phyloP scores from a whole-genome alignment of 2,888 invertebrate genomes.

The Sepioteuthis lessoniana region DNA sequence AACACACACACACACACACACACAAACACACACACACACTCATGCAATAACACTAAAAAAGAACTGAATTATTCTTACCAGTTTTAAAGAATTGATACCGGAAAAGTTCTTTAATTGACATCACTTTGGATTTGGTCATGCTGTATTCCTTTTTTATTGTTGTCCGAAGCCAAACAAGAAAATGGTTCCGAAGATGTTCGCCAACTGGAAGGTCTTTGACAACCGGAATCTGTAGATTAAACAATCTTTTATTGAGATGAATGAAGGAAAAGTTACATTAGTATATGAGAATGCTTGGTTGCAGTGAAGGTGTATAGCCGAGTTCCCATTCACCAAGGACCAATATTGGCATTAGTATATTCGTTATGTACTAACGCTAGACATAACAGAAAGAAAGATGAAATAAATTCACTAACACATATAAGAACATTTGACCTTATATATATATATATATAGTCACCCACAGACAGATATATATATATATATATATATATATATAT shows the following conservation, averaged over 20 bases:
- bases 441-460: too few species aligned
- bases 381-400: too few species aligned
- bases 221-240: constrained; percentile 66
- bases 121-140: constrained; percentile 63
- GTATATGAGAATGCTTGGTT: too few species aligned
- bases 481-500: too few species aligned
- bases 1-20: background rate
- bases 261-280: background rate
- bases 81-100: constrained; percentile 60
- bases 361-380: too few species aligned
- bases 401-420: too few species aligned
- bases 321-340: too few species aligned
- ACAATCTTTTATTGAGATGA: background rate
- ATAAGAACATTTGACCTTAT: too few species aligned
- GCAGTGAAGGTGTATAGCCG: too few species aligned
- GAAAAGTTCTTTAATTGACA: constrained; percentile 58
- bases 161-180: constrained; percentile 58
- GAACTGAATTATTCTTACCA: constrained; percentile 52
- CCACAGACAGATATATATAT: too few species aligned
- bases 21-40: background rate
- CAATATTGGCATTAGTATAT: too few species aligned
- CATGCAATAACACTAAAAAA: background rate
- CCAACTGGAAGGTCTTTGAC: constrained; percentile 72
- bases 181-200: constrained; percentile 71
- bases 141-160: constrained; percentile 64